Evolutionary conservation across 1,140 invertebrate species (phyloP), one percentile per base, ranked within the genome.

Genomic region (Ditylenchus dipsaci): DNA sequence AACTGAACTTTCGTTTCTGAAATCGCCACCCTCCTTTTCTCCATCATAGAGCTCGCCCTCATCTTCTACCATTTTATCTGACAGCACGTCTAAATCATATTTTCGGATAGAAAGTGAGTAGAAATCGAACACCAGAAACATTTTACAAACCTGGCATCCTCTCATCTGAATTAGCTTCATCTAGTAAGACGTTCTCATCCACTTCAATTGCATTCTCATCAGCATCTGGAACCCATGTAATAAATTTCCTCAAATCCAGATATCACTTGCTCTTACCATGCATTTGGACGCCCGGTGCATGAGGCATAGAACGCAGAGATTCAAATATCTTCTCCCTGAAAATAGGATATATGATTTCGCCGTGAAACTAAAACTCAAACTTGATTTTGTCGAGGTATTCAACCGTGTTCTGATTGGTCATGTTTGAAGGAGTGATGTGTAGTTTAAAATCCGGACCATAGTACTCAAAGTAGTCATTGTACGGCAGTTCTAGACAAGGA

Each of bases 401-500:
- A 0, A 90, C 87, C 1, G 95, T 97, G 83, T 99, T 99, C n/a
- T 97, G 93, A 86, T 99, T 99, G 0, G 92, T 89, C 95, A 99
- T 98, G 80, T 98, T 98, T 38, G 94, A 97, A 1, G 95, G 95
- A 83, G 91, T 96, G 76, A 99, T 97, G 85, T 99, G 95, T n/a
- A 99, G 86, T 84, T 97, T 97, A 82, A 98, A 99, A 84, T 99
- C 95, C 0, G 96, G 95, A 0, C 94, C 95, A 85, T 97, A 99
- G 84, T 98, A 99, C 84, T 99, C 95, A 86, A 97, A 98, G 83
- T 99, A 98, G 84, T 98, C 95, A 85, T 98, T 98, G 84, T 98
- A 97, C 0, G 95, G 95, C 63, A 99, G 87, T 85, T 98, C 95
- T 87, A 70, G 68, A 77, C 73, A n/a, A n/a, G n/a, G n/a, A n/a